Base-by-base conservation (phyloP, 37 sponge, comb jelly and placozoan genomes). In the Chondrilla cf. caribensis region DNA sequence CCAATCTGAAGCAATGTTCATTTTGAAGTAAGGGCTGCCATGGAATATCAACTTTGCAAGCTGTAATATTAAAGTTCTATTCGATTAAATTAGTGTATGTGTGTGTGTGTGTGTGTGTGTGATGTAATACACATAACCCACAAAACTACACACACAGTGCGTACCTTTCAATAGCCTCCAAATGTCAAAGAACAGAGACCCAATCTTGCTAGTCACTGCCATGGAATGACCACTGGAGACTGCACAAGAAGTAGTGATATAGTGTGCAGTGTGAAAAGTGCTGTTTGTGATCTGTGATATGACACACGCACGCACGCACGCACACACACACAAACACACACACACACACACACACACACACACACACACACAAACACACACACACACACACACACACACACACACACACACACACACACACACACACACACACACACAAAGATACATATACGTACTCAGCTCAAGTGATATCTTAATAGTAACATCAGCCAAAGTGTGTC, bases 341-440 rank as follows among this genome's bases (percentile, higher is more conserved):
- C 60, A 57, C 60, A 31, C 35, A 33, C 33, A 58, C 36, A n/a
- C 33, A 32, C 33, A 59, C 60, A 54, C 38, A 58, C 60, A 79
- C 60, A 57, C 60, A 31, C 35, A 33, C 33, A 58, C 36, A n/a
- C 33, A 32, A 2, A 59, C 60, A 54, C 38, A 58, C 60, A 62
- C 64, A 62, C 64, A 62, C 80, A 79, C 29, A 79, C 80, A 25
- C 58, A 57, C 60, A 58, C 60, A 79, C 60, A 57, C 80, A 79
- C 80, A 79, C 80, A 31, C 60, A 7, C 33, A 32, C 7, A 57
- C 37, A 58, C 80, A 79, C 80, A 79, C 60, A 79, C 60, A 57
- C 60, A 31, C 35, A 33, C 33, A 58, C 36, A n/a, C 33, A 32
- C 33, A 59, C 60, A 54, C 38, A 58, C 60, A 79, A n/a, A n/a